phyloP scores from a whole-genome alignment of 2,888 invertebrate genomes.

The Nephrotoma guestfalica region DNA sequence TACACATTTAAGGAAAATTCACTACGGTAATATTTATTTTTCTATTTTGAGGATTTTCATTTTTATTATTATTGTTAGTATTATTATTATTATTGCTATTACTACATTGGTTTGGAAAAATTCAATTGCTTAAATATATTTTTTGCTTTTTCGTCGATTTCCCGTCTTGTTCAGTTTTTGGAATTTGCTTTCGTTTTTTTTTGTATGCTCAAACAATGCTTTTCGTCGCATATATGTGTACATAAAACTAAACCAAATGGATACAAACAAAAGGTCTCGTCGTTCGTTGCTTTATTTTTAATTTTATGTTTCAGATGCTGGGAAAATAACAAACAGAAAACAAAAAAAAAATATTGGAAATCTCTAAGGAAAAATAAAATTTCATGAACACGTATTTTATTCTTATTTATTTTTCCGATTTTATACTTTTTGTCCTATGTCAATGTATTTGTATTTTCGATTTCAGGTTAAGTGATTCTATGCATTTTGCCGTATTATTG shows the following conservation, averaged over 20 bases:
- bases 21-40: background rate
- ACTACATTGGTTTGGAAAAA: background rate
- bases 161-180: background rate
- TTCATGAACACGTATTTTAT: background rate
- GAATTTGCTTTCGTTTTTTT: background rate
- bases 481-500: background rate
- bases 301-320: background rate
- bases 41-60: background rate
- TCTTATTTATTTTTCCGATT: background rate
- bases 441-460: background rate
- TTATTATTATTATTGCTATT: background rate
- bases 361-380: background rate
- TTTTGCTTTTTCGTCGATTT: background rate
- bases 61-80: background rate
- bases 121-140: background rate
- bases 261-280: background rate
- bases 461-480: background rate
- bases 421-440: background rate
- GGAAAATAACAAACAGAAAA: background rate
- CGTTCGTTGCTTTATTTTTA: background rate
- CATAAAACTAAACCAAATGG: background rate
- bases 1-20: background rate
- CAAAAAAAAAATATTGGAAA: background rate
- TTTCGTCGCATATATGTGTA: background rate
- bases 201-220: background rate